These are phyloP conservation scores for Tinea trinotella DNA, from an alignment of 2,888 invertebrate species.

Conservation along the genomic window DNA sequence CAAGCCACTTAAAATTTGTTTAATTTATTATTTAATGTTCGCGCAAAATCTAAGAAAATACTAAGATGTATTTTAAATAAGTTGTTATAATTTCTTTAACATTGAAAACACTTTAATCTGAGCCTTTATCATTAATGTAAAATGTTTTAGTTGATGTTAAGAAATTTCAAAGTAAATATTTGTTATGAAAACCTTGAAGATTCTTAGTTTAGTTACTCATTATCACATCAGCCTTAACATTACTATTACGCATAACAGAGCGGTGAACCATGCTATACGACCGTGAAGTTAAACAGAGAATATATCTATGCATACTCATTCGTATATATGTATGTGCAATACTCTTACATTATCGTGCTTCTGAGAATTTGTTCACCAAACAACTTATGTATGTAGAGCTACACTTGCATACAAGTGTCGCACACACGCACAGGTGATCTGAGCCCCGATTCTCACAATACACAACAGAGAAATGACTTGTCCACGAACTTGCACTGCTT, in stretches of 20 bases:
- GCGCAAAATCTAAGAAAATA: too few species aligned
- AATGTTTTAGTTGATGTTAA: neutral
- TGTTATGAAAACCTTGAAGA: neutral
- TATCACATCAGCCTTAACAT: neutral
- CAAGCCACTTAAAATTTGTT: too few species aligned
- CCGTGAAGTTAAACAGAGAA: neutral
- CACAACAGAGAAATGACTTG: too few species aligned
- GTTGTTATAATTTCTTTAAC: neutral
- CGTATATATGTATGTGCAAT: neutral
- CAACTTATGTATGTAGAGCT: slow-evolving; percentile 39
- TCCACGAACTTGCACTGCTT: too few species aligned
- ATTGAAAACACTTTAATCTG: neutral
- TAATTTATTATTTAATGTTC: too few species aligned
- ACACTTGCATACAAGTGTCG: neutral
- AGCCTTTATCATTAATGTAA: too few species aligned
- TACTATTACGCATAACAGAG: neutral
- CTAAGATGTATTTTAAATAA: too few species aligned
- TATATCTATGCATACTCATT: neutral
- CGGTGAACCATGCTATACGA: neutral
- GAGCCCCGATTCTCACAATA: too few species aligned
- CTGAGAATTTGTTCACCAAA: slow-evolving; percentile 61
- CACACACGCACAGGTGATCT: neutral
- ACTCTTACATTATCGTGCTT: slow-evolving; percentile 45
- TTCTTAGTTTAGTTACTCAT: neutral
- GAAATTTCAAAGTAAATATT: slow-evolving; percentile 3